These are phyloP conservation scores for Oreortyx pictus DNA, from an alignment of 2,797 vertebrate species.

Conservation along the genomic window DNA sequence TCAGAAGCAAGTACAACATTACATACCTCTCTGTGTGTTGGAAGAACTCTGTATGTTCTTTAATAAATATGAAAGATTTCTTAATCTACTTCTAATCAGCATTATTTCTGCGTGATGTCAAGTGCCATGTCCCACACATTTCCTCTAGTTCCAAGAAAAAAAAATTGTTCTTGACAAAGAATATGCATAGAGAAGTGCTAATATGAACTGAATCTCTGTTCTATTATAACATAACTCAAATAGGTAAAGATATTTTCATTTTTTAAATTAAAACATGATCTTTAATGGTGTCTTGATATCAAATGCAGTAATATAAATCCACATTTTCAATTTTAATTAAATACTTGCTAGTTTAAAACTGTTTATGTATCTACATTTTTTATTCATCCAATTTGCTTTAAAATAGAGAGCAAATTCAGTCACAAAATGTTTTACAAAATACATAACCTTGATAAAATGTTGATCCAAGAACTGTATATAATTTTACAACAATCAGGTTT, in stretches of 20 bases:
- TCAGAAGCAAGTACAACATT: constrained; percentile 19
- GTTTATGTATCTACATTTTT: neutral
- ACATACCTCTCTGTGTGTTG: neutral
- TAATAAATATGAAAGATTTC: neutral
- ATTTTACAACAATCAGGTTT: constrained; percentile 30
- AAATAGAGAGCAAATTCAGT: neutral
- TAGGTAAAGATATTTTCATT: neutral
- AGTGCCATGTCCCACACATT: neutral
- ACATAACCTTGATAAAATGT: neutral
- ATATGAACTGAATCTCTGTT: neutral
- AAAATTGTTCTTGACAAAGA: neutral
- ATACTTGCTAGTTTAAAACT: neutral
- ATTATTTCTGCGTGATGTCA: neutral
- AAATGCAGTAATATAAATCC: neutral
- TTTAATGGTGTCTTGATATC: neutral
- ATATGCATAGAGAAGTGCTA: neutral
- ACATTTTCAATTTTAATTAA: neutral
- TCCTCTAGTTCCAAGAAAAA: neutral
- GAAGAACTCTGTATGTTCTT: neutral
- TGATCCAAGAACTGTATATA: constrained; percentile 26
- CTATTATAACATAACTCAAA: neutral
- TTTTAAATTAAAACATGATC: neutral
- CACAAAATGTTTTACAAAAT: neutral
- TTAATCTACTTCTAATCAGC: neutral
- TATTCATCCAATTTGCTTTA: neutral